Evolutionary conservation across 2,888 invertebrate species (phyloP).

Genomic region (Cylindroiulus punctatus): DNA sequence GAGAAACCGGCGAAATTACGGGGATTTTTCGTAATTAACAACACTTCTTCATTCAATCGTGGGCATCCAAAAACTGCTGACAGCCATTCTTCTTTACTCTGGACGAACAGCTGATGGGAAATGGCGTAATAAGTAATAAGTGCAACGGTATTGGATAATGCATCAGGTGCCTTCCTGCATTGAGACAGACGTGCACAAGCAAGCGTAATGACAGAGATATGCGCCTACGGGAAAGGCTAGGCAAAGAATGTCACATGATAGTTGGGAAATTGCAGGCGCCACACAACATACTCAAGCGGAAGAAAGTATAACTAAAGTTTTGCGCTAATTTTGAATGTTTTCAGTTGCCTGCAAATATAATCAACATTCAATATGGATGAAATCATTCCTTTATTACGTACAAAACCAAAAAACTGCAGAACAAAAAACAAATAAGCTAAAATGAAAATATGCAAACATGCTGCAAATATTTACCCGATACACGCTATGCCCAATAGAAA

Average conservation of each 20-base stretch:
- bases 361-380: background rate
- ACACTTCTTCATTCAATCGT: background rate
- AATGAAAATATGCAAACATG: too few species aligned
- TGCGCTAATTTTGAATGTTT: background rate
- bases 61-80: background rate
- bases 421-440: too few species aligned
- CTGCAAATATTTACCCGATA: too few species aligned
- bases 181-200: background rate
- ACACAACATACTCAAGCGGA: background rate
- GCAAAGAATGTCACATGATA: background rate
- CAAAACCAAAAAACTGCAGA: too few species aligned
- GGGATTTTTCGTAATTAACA: background rate
- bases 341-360: background rate
- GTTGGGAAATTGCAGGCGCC: background rate
- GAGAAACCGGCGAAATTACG: background rate
- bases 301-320: background rate
- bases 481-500: background rate
- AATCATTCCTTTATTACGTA: too few species aligned
- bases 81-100: conserved; percentile 10
- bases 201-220: too few species aligned
- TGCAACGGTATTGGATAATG: background rate
- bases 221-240: background rate
- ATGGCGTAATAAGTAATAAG: background rate
- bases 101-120: background rate
- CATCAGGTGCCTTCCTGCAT: background rate